A percentile compares a stretch with the other conserved stretches of the same genome.
Evolutionary conservation across 2,797 vertebrate genomes (phyloP).

Genomic region (Sternarchorhynchus goeldii): DNA sequence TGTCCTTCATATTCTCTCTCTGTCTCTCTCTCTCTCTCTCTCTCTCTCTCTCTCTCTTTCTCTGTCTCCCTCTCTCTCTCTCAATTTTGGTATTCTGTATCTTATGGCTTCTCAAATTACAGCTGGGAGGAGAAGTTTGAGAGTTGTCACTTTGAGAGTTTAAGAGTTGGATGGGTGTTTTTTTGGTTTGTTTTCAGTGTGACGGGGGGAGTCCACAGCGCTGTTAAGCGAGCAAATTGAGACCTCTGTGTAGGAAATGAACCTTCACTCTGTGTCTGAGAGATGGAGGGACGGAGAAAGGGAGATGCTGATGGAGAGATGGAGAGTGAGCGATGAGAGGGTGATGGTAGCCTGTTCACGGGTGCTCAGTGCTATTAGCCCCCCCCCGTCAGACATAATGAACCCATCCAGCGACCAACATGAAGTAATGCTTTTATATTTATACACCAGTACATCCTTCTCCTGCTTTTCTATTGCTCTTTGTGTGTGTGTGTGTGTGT

Average conservation of each 20-base stretch:
- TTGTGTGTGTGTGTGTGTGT: conserved; percentile 30
- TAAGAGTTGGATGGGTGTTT: no score
- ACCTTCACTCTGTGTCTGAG: conserved; percentile 39
- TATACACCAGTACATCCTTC: conserved; percentile 73
- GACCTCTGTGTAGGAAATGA: conserved; percentile 33
- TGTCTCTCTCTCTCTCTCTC: conserved; percentile 45
- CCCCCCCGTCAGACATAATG: conserved; percentile 61
- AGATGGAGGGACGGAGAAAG: conserved; percentile 1
- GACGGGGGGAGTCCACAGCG: neutral
- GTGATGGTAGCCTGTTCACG: conserved; percentile 40
- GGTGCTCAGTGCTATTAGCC: conserved; percentile 71
- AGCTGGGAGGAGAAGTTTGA: conserved; percentile 4
- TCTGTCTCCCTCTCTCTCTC: conserved; percentile 45
- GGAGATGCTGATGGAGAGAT: conserved; percentile 1
- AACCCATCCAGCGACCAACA: conserved; percentile 65
- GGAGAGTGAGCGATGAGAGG: conserved; percentile 52
- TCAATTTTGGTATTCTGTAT: conserved; percentile 46
- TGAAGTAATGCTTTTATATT: conserved; percentile 74
- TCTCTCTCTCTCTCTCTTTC: conserved; percentile 26
- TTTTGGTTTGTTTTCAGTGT: no score
- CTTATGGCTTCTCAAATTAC: conserved; percentile 33
- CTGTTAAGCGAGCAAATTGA: conserved; percentile 2
- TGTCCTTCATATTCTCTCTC: conserved; percentile 56
- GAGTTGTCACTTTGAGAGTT: conserved; percentile 8
- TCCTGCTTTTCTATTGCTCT: conserved; percentile 36